phyloP scores from a whole-genome alignment of 53 echinoderm and acorn worm genomes.

The Actinopyga echinites region DNA sequence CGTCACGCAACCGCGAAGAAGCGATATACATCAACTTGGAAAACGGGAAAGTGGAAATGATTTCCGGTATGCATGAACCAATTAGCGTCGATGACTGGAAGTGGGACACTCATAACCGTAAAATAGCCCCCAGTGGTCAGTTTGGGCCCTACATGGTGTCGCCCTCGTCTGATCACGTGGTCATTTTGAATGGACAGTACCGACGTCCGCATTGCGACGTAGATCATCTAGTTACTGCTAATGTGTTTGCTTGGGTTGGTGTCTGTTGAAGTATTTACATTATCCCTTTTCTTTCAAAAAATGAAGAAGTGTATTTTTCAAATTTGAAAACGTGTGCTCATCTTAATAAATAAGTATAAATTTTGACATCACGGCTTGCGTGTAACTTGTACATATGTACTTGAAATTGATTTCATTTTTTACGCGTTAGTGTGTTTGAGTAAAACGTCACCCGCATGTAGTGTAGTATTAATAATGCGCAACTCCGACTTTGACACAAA shows the following conservation, averaged over 20 bases:
- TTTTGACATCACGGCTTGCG: neutral
- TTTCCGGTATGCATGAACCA: conserved; percentile 78
- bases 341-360: neutral
- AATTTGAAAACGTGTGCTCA: conserved; percentile 23
- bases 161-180: conserved; percentile 68
- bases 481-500: no score
- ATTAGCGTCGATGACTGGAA: conserved; percentile 73
- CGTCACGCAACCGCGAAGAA: conserved; percentile 84
- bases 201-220: conserved; percentile 78
- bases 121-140: conserved; percentile 76
- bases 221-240: conserved; percentile 71
- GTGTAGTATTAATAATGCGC: no score
- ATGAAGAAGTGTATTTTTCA: conserved; percentile 14
- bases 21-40: conserved; percentile 83
- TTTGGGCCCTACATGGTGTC: conserved; percentile 85
- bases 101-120: conserved; percentile 79
- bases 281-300: no score
- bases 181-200: conserved; percentile 82
- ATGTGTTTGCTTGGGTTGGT: conserved; percentile 93
- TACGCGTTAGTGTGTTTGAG: no score
- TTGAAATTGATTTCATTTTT: no score
- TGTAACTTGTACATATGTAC: no score
- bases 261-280: conserved; percentile 56
- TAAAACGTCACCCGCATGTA: no score
- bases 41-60: conserved; percentile 88